phyloP scores from a whole-genome alignment of 2,113 vertebrate genomes.

The Cranoglanis bouderius region DNA sequence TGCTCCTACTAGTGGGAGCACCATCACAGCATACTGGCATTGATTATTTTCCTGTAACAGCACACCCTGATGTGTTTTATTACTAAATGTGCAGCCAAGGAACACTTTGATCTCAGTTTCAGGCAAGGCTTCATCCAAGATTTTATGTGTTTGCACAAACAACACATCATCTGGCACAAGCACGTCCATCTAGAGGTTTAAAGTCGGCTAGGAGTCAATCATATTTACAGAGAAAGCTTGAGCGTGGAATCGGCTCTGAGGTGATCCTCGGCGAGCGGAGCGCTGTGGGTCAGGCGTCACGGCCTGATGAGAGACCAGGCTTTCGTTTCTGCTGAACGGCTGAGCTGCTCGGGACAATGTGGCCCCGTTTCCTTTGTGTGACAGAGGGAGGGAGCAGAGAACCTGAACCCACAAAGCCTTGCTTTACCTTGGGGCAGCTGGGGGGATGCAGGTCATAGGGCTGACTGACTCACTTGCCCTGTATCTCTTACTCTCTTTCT shows the following conservation, averaged over 20 bases:
- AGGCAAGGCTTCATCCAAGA: background rate
- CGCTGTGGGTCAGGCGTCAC: background rate
- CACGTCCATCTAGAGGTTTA: background rate
- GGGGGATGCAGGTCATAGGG: background rate
- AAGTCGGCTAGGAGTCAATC: background rate
- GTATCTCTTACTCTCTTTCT: background rate
- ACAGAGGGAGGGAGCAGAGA: background rate
- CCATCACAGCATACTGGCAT: background rate
- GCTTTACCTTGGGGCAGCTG: constrained; percentile 6
- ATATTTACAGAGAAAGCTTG: background rate
- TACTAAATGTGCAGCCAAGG: background rate
- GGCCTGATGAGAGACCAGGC: constrained; percentile 9
- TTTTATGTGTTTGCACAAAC: background rate
- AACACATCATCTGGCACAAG: background rate
- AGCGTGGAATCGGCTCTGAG: background rate
- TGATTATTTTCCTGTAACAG: background rate
- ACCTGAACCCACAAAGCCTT: constrained; percentile 28
- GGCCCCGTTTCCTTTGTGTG: constrained; percentile 30
- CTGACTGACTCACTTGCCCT: background rate
- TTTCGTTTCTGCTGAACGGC: constrained; percentile 29
- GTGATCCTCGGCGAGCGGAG: background rate
- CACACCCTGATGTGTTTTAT: background rate
- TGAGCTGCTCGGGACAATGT: constrained; percentile 28
- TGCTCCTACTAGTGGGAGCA: background rate
- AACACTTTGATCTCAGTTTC: background rate